Conservation (phyloP, 2,113 vertebrate genomes). For the Cyprinus carpio region DNA sequence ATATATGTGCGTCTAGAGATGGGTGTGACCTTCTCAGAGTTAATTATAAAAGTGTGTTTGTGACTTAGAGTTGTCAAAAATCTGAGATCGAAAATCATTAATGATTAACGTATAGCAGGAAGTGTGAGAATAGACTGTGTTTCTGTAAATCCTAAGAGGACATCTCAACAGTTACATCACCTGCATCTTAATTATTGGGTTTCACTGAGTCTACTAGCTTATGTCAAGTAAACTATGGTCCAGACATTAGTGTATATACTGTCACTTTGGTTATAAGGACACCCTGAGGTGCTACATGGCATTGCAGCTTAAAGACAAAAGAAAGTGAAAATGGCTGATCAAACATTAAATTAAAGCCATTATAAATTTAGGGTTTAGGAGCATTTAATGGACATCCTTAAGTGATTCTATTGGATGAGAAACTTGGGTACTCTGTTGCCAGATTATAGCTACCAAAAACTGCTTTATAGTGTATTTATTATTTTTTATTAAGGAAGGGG, state of each 20-base stretch:
- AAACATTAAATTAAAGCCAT: not conserved
- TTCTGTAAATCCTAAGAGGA: not conserved
- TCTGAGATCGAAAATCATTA: slow-evolving; percentile 45
- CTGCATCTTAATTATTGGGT: not conserved
- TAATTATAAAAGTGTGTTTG: slow-evolving; percentile 40
- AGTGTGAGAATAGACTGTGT: not conserved
- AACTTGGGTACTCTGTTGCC: not conserved
- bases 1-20: slow-evolving; percentile 10
- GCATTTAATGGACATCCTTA: not conserved
- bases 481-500: not conserved
- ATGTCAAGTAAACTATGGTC: not conserved
- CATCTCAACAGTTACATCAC: not conserved
- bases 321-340: not conserved
- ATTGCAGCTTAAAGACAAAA: not conserved
- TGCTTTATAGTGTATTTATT: not conserved
- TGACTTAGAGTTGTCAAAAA: slow-evolving; percentile 21
- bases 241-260: not conserved
- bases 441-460: not conserved
- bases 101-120: slow-evolving; percentile 52
- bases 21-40: slow-evolving; percentile 35
- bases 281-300: not conserved
- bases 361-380: not conserved
- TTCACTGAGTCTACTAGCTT: not conserved
- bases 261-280: not conserved
- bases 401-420: not conserved